Evolutionary conservation across 2,113 vertebrate genomes (phyloP).

Genomic region (Rhinogobius similis): DNA sequence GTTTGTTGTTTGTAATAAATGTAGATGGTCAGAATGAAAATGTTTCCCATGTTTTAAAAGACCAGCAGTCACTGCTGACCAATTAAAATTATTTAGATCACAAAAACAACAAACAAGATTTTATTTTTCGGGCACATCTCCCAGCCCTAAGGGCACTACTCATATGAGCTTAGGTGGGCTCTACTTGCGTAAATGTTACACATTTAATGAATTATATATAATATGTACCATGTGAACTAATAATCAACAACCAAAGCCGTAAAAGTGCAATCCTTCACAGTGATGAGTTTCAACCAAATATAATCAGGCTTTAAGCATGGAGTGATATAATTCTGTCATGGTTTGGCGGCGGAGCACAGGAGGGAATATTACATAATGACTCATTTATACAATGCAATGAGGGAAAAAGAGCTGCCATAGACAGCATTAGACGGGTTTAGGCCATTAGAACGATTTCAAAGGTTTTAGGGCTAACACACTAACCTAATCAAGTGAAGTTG

Average conservation of each 20-base stretch:
- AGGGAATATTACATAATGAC: conserved; percentile 57
- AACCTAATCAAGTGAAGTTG: conserved; percentile 37
- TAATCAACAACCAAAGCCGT: conserved; percentile 9
- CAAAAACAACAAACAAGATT: too few relatives aligned
- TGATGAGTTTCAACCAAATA: conserved; percentile 36
- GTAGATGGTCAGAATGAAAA: too few relatives aligned
- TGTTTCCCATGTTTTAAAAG: too few relatives aligned
- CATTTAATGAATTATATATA: conserved; percentile 1
- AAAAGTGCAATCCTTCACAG: conserved; percentile 40
- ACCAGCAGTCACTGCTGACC: too few relatives aligned
- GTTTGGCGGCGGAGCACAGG: conserved; percentile 44
- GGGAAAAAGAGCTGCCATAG: conserved; percentile 39
- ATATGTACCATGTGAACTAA: neutral
- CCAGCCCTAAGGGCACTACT: too few relatives aligned
- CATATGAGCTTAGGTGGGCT: too few relatives aligned
- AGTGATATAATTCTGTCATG: conserved; percentile 52
- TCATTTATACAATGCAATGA: conserved; percentile 57
- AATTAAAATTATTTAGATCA: too few relatives aligned
- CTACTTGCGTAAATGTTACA: neutral
- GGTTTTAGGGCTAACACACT: conserved; percentile 51
- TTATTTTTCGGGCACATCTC: too few relatives aligned
- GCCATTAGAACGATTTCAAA: conserved; percentile 49
- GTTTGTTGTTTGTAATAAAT: too few relatives aligned
- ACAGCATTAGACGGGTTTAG: conserved; percentile 51
- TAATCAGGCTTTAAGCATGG: conserved; percentile 44